Conservation (phyloP, 2,113 vertebrate genomes). For the Neogale vison region DNA sequence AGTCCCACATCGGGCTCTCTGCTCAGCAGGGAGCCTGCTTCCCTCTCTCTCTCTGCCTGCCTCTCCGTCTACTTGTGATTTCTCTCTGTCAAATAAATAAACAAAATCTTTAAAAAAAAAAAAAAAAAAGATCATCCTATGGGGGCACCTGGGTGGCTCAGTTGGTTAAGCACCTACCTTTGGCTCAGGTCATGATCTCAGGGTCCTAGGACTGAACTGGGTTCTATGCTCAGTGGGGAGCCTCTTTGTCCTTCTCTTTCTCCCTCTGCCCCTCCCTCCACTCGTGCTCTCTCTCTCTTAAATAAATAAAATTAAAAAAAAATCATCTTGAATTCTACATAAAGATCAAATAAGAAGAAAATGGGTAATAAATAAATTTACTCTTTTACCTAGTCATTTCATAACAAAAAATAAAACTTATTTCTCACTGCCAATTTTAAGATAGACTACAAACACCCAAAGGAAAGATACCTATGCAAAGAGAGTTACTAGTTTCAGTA, state of each 20-base stretch:
- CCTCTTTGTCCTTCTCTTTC: not conserved
- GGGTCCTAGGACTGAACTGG: not conserved
- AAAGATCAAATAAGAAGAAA: constrained; percentile 30
- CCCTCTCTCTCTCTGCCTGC: too few species aligned
- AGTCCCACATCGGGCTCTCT: too few species aligned
- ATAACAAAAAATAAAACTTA: not conserved
- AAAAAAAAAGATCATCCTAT: too few species aligned
- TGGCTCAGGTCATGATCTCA: not conserved
- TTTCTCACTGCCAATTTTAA: not conserved
- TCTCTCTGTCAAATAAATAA: too few species aligned
- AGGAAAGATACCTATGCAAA: not conserved
- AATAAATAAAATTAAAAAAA: not conserved
- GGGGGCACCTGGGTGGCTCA: not conserved
- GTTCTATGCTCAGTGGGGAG: not conserved
- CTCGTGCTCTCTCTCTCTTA: not conserved
- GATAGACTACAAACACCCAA: not conserved
- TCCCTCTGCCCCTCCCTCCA: not conserved
- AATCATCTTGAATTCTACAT: not conserved
- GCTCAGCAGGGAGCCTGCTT: too few species aligned
- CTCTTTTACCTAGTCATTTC: not conserved
- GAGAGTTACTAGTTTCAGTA: not conserved
- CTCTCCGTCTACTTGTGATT: too few species aligned
- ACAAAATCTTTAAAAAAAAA: too few species aligned
- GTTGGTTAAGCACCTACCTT: not conserved
- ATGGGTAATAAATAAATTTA: not conserved